phyloP scores from a whole-genome alignment of 2,888 invertebrate species.

The Hypomecis atomaria region DNA sequence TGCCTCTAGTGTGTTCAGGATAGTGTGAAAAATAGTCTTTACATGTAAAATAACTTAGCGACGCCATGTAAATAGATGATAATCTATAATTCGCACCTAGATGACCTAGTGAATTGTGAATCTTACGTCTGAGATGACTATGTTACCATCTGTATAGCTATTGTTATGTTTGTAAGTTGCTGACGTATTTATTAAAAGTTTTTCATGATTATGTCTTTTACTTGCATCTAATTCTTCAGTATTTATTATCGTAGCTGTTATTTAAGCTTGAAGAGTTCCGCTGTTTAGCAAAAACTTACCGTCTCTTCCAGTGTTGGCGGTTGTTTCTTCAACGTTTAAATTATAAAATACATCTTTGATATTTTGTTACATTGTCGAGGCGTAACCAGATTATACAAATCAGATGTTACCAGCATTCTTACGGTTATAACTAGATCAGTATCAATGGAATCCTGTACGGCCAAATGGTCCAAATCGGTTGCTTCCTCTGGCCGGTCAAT shows the following conservation, averaged over 20 bases:
- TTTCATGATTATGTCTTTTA: slow-evolving; percentile 54
- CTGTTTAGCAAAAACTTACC: too few species aligned
- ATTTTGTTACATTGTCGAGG: background rate
- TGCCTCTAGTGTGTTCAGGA: slow-evolving; percentile 31
- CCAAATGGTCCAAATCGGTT: slow-evolving; percentile 53
- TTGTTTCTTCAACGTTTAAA: background rate
- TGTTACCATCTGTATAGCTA: slow-evolving; percentile 48
- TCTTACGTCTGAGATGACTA: slow-evolving; percentile 8
- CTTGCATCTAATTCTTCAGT: background rate
- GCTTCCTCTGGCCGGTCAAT: slow-evolving; percentile 55
- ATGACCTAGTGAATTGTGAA: slow-evolving; percentile 39
- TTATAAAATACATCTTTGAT: background rate
- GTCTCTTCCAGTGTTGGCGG: too few species aligned
- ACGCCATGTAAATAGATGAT: slow-evolving; percentile 67
- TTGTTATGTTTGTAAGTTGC: slow-evolving; percentile 75
- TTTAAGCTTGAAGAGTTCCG: too few species aligned
- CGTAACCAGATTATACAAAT: background rate
- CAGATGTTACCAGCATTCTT: background rate
- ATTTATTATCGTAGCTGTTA: too few species aligned
- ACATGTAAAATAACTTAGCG: slow-evolving; percentile 60
- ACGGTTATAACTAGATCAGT: slow-evolving; percentile 30
- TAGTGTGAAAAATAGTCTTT: slow-evolving; percentile 38
- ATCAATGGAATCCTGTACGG: slow-evolving; percentile 14
- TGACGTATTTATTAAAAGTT: slow-evolving; percentile 60
- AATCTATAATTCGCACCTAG: slow-evolving; percentile 51